Base-by-base conservation (phyloP, 2,113 vertebrate species). In the Neoarius graeffei region DNA sequence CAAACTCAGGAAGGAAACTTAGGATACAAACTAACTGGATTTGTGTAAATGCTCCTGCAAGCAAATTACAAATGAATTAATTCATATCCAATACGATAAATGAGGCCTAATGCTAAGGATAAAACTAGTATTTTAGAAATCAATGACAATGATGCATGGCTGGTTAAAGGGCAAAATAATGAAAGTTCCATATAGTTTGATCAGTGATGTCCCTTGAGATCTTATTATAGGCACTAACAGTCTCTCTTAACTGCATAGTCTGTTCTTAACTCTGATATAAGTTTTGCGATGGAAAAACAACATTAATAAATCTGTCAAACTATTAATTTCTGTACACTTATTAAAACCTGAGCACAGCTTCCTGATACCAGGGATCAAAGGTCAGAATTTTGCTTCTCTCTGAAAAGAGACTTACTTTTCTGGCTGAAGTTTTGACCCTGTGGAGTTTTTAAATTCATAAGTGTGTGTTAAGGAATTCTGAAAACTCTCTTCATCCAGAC, bases 301-400 rank as follows among this genome's bases (percentile, higher is more conserved):
- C 35, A 74, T 17, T 6, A 71, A 71, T 10, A 42, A 48, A 74
- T 71, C 5, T 71, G 67, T 62, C 71, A 20, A 54, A 54, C 66
- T 23, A 25, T 67, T 56, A 5, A 7, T 66, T 52, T 84, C 15
- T 42, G 66, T 30, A 69, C 57, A 59, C 10, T 62, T 83, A 17
- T 42, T 30, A 17, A 42, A 42, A 7, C 19, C n/a, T 67, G 66
- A 73, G 30, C 0, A 4, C 25, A 89, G 35, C 20, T 60, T 60
- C 59, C 57, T 89, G 11, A 66, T 54, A 52, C 20, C 19, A 15
- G 84, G 64, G 85, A 84, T 87, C 56, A 62, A 62, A 87, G 82
- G 54, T 67, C 81, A 85, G 25, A 15, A 74, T 81, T 27, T 71
- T 77, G 60, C 79, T 84, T 67, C 66, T 17, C 20, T 20, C 67